Evolutionary conservation across 2,888 invertebrate species (phyloP), one percentile per base, ranked within the genome.

Genomic region (Azorinus chamasolen): DNA sequence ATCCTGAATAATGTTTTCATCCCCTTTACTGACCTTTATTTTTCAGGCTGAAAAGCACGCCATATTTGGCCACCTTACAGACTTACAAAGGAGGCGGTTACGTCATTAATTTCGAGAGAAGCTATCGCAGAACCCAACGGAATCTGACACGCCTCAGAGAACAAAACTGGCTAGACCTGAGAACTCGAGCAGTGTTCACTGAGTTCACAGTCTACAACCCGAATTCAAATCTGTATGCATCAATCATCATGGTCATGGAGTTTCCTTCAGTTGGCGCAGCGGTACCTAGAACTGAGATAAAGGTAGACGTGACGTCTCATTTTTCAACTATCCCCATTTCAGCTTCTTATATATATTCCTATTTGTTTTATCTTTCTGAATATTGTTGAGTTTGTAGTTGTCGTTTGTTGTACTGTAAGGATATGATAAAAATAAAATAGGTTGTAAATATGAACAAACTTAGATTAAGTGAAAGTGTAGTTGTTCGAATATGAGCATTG

Each of bases 151-250:
- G 89, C 6, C 86, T 94, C 41, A 87, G 93, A 73, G 78, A 87
- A 1, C 41, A 86, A 32, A 87, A 91, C 59, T 94, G 94, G 94
- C 87, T 94, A 45, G 94, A 94, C 81, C 83, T 90, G 46, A 79
- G 91, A 53, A 94, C 94, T 0, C 83, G 94, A 58, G 94, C 94
- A 1, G 90, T 94, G 3, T 91, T 94, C 65, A 88, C 94, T 27
- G 94, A 94, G 83, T 94, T 94, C 86, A 93, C 94, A 0, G 90
- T 93, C 1, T 94, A 94, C 87, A 94, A 94, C 75, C 92, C 91
- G 5, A 92, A 92, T 72, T 84, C 89, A 20, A 93, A 93, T 69
- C 84, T 92, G 32, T 93, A 92, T 71, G 91, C 89, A 1, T 91
- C 92, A 2, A 88, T 89, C 37, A 88, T 91, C 12, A 83, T 93